phyloP scores from a whole-genome alignment of 2,113 vertebrate genomes.

The Sprattus sprattus region DNA sequence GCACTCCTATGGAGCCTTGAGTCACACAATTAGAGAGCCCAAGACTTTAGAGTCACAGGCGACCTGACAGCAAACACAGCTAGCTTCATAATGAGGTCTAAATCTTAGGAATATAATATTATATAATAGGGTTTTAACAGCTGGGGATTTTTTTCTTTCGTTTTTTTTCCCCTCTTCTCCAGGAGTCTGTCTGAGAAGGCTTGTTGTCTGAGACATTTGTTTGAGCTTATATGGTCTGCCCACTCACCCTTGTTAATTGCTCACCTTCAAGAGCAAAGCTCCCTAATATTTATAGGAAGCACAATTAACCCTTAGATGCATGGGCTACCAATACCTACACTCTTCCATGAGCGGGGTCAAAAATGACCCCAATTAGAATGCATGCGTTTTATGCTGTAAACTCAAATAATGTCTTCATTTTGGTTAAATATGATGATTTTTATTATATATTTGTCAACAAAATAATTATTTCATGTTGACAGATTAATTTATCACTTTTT shows the following conservation, averaged over 20 bases:
- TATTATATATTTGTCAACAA: too few species aligned
- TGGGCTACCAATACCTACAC: too few species aligned
- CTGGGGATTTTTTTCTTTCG: slow-evolving; percentile 6
- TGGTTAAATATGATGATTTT: too few species aligned
- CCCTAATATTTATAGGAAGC: slow-evolving; percentile 3
- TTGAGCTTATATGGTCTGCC: not conserved
- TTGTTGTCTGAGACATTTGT: slow-evolving; percentile 26
- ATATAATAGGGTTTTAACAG: slow-evolving; percentile 39
- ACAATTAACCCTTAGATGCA: too few species aligned
- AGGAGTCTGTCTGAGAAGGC: slow-evolving; percentile 24
- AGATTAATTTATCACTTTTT: too few species aligned
- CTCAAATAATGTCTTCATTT: too few species aligned
- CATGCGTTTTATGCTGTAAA: too few species aligned
- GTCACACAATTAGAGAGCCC: not conserved
- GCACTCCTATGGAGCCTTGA: not conserved
- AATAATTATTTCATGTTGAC: too few species aligned
- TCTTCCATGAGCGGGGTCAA: too few species aligned
- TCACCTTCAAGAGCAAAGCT: slow-evolving; percentile 37
- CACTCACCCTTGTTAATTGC: slow-evolving; percentile 39
- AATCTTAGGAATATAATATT: slow-evolving; percentile 40
- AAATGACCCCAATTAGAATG: too few species aligned
- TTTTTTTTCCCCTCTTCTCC: not conserved
- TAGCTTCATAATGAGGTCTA: slow-evolving; percentile 38
- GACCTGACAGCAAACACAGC: slow-evolving; percentile 24
- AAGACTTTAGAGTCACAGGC: not conserved